A percentile compares a stretch with the other conserved stretches of the same genome.
These are phyloP conservation scores for Lithobates sylvaticus DNA, from an alignment of 2,797 vertebrate species.

Conservation along the genomic window DNA sequence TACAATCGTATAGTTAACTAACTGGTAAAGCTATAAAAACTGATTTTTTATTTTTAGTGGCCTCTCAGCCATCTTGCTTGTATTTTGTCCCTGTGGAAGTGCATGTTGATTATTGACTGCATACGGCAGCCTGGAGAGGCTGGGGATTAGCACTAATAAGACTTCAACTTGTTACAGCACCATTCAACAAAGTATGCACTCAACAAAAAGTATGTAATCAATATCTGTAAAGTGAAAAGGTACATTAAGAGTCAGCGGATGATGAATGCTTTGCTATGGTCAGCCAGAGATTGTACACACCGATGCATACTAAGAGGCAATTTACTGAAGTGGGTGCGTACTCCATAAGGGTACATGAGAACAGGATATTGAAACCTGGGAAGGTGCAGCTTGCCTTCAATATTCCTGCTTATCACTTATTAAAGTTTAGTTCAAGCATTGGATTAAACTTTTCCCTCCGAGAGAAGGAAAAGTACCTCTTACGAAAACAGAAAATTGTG, in stretches of 20 bases:
- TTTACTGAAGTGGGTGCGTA: constrained; percentile 43
- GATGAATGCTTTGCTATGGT: constrained; percentile 58
- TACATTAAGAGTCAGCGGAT: constrained; percentile 54
- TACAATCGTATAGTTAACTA: constrained; percentile 7
- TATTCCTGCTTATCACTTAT: background rate
- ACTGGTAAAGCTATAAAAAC: constrained; percentile 23
- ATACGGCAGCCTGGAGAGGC: constrained; percentile 31
- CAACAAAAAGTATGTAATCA: constrained; percentile 60
- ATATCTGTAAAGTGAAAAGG: constrained; percentile 59
- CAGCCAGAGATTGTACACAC: constrained; percentile 54
- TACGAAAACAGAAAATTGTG: background rate
- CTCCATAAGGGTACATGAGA: constrained; percentile 30
- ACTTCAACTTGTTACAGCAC: constrained; percentile 54
- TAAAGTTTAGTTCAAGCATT: background rate
- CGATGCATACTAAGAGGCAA: constrained; percentile 55
- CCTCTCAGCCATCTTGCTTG: background rate
- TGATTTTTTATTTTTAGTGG: background rate
- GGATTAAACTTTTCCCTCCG: background rate
- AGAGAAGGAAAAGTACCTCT: background rate
- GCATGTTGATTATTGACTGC: constrained; percentile 53
- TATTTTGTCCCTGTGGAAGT: constrained; percentile 22
- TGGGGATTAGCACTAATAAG: constrained; percentile 55
- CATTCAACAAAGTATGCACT: constrained; percentile 54
- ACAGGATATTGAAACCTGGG: constrained; percentile 24
- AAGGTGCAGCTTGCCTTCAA: background rate